These are phyloP conservation scores for Dipodomys spectabilis DNA, from an alignment of 2,113 vertebrate species.

Conservation along the genomic window DNA sequence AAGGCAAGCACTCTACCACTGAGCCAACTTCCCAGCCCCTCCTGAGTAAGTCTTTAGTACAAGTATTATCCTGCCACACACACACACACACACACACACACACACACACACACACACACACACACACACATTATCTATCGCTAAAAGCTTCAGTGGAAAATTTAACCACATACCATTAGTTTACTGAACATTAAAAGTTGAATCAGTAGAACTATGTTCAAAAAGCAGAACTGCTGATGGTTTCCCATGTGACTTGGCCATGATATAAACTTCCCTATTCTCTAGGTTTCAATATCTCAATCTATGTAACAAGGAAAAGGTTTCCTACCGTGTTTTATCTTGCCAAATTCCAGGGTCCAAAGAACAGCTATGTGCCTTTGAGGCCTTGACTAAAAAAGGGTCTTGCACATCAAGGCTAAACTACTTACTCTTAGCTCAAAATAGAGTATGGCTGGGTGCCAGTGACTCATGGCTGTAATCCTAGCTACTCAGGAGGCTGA, in stretches of 20 bases:
- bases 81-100: no score
- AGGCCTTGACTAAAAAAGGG: conserved; percentile 37
- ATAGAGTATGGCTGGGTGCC: not conserved
- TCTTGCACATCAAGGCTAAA: conserved; percentile 52
- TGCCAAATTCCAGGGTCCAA: conserved; percentile 42
- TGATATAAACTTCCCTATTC: not conserved
- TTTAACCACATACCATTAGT: not conserved
- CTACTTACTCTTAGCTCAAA: not conserved
- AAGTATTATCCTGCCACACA: conserved; percentile 33
- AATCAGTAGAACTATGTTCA: conserved; percentile 41
- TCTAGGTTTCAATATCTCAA: conserved; percentile 41
- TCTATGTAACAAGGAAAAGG: conserved; percentile 11
- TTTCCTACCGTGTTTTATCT: conserved; percentile 32
- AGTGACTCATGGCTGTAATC: no score
- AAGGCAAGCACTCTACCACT: no score
- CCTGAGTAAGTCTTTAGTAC: conserved; percentile 27
- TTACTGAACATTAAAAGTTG: conserved; percentile 17
- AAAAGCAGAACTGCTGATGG: conserved; percentile 46
- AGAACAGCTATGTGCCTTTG: conserved; percentile 1
- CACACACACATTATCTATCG: conserved; percentile 23
- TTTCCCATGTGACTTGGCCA: conserved; percentile 47
- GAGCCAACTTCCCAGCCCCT: no score
- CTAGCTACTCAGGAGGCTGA: no score
- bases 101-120: no score
- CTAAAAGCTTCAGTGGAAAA: conserved; percentile 52